A percentile compares a stretch with the other conserved stretches of the same genome.
These are phyloP conservation scores for Eulemur macaco DNA, from an alignment of 2,113 vertebrate genomes.

Conservation along the genomic window DNA sequence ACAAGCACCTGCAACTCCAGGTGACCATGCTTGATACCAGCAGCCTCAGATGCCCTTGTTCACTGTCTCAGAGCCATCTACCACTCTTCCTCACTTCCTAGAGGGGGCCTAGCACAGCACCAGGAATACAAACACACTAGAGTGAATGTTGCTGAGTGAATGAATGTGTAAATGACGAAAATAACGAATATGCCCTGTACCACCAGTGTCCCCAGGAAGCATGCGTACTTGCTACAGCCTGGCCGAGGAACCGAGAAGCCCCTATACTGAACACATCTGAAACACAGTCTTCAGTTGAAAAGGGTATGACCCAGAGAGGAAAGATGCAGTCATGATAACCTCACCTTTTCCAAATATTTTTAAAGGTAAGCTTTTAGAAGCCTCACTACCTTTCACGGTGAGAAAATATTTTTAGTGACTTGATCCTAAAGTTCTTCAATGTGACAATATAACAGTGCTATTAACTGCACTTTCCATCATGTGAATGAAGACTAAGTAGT, in stretches of 20 bases:
- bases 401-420: slow-evolving; percentile 49
- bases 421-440: slow-evolving; percentile 8
- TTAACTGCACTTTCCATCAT: neutral
- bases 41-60: neutral
- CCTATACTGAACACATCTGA: neutral
- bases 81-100: neutral
- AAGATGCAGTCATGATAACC: neutral
- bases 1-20: neutral
- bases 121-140: neutral
- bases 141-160: neutral
- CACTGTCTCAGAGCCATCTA: neutral
- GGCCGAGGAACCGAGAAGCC: neutral
- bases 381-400: neutral
- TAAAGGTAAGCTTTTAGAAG: neutral
- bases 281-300: neutral
- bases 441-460: neutral
- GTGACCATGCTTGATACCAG: neutral
- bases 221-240: neutral
- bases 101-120: neutral
- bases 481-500: neutral
- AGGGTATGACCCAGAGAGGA: neutral
- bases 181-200: neutral
- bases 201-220: neutral
- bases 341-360: neutral
- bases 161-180: neutral